These are phyloP conservation scores for Elaeidobius kamerunicus DNA, from an alignment of 2,888 invertebrate species.

Conservation along the genomic window DNA sequence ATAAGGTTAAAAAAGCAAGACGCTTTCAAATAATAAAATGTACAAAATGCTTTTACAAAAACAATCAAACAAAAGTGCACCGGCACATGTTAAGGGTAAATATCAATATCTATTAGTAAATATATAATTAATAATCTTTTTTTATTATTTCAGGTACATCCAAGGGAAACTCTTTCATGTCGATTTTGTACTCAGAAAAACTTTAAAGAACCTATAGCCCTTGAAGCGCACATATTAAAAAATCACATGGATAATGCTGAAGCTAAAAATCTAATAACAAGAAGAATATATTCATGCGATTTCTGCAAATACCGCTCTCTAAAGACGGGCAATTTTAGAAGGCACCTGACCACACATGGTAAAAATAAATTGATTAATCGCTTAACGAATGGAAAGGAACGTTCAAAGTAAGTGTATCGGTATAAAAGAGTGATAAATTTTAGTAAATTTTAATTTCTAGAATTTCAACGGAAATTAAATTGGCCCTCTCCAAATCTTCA, in stretches of 20 bases:
- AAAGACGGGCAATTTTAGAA: constrained; percentile 4
- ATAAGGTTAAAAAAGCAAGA: background rate
- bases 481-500: background rate
- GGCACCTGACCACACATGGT: constrained; percentile 11
- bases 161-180: background rate
- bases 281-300: constrained; percentile 7
- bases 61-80: background rate
- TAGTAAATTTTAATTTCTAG: too few species aligned
- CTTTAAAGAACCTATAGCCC: constrained; percentile 1
- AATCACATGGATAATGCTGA: constrained; percentile 5
- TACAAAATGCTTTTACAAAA: background rate
- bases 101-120: background rate
- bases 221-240: constrained; percentile 10
- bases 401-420: background rate
- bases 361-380: background rate
- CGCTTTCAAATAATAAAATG: background rate
- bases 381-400: background rate
- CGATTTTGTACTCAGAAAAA: background rate
- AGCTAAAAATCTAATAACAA: constrained; percentile 3
- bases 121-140: background rate
- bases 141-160: constrained; percentile 2
- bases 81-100: background rate
- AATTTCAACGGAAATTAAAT: background rate
- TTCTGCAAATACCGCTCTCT: constrained; percentile 9
- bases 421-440: background rate